Evolutionary conservation across 92 coral and sea anemone species (phyloP).

Genomic region (Nematostella vectensis): DNA sequence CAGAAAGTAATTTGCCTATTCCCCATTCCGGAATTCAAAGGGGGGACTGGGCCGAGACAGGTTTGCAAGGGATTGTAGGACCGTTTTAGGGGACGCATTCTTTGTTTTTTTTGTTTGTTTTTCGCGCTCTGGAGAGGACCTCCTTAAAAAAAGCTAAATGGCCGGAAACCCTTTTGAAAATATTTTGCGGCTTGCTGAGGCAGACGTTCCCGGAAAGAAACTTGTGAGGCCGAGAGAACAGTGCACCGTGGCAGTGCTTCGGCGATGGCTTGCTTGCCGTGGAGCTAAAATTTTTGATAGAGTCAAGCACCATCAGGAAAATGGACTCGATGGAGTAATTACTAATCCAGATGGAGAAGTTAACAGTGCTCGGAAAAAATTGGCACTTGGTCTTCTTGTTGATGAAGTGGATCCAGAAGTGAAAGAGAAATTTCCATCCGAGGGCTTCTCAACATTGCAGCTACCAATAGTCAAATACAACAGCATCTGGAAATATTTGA

Average conservation of each 20-base stretch:
- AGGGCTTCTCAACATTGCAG: conserved; percentile 24
- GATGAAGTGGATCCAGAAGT: conserved; percentile 32
- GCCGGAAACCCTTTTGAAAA: too few species aligned
- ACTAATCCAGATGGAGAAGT: conserved; percentile 40
- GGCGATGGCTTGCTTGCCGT: not conserved
- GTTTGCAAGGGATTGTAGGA: too few species aligned
- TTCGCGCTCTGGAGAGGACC: too few species aligned
- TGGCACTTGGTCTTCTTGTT: conserved; percentile 23
- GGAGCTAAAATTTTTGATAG: conserved; percentile 3
- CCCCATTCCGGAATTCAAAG: too few species aligned
- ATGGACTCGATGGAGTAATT: conserved; percentile 23
- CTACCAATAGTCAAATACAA: conserved; percentile 24
- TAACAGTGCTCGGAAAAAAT: conserved; percentile 25
- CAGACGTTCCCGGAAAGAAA: not conserved
- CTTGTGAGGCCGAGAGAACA: not conserved
- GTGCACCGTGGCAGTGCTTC: not conserved
- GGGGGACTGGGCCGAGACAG: too few species aligned
- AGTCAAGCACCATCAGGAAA: conserved; percentile 26
- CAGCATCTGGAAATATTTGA: conserved; percentile 30
- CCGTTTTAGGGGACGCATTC: too few species aligned
- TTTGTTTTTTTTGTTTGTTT: too few species aligned
- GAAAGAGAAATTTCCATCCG: conserved; percentile 28
- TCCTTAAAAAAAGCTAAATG: too few species aligned
- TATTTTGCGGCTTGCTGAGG: too few species aligned
- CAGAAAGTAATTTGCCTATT: too few species aligned